Evolutionary conservation across 2,797 vertebrate species (phyloP).

Genomic region (Poecilia wingei): DNA sequence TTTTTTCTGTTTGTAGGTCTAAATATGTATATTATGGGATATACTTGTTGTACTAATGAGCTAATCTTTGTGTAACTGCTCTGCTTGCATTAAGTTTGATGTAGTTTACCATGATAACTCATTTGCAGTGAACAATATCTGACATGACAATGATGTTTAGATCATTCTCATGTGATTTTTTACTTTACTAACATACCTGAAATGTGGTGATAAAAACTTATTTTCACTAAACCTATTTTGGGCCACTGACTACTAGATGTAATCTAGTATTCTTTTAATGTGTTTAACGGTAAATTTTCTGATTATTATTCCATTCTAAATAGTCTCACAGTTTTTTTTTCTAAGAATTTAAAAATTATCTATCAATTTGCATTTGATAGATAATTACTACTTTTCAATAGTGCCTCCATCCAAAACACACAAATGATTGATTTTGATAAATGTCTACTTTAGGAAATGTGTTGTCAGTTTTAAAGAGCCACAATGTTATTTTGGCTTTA

Average conservation of each 20-base stretch:
- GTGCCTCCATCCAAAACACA: background rate
- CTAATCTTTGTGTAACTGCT: background rate
- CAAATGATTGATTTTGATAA: background rate
- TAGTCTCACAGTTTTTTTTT: background rate
- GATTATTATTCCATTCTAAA: background rate
- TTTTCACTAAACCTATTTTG: slow-evolving; percentile 30
- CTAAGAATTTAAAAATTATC: background rate
- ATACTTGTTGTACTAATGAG: background rate
- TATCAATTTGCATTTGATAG: background rate
- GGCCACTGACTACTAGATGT: slow-evolving; percentile 33
- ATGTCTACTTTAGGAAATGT: background rate
- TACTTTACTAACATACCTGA: slow-evolving; percentile 3
- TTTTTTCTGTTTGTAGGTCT: slow-evolving; percentile 38
- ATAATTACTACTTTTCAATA: background rate
- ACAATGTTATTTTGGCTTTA: background rate
- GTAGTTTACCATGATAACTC: background rate
- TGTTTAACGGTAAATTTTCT: background rate
- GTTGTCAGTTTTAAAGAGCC: background rate
- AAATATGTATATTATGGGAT: slow-evolving; percentile 1
- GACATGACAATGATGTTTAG: background rate
- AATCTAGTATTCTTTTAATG: slow-evolving; percentile 21
- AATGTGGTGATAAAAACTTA: slow-evolving; percentile 5
- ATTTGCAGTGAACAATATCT: background rate
- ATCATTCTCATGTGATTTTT: slow-evolving; percentile 14
- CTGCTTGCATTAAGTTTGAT: slow-evolving; percentile 12